Evolutionary conservation across 2,113 vertebrate genomes (phyloP).

Genomic region (Zapornia atra): DNA sequence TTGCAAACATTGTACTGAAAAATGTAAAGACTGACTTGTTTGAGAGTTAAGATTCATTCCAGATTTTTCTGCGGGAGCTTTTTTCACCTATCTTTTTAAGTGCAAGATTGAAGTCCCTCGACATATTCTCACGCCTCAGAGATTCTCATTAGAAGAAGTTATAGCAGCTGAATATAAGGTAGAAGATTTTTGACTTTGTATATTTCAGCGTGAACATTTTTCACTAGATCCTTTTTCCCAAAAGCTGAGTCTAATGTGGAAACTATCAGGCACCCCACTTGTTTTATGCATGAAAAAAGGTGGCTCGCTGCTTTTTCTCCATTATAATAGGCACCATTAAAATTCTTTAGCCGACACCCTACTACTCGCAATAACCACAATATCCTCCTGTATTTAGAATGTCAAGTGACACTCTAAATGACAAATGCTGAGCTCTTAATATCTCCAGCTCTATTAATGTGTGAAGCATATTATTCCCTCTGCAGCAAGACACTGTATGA

Average conservation of each 20-base stretch:
- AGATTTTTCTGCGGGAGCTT: background rate
- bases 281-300: background rate
- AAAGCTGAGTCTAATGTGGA: background rate
- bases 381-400: constrained; percentile 11
- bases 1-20: background rate
- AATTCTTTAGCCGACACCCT: background rate
- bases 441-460: background rate
- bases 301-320: background rate
- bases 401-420: background rate
- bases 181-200: background rate
- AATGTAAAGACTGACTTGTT: background rate
- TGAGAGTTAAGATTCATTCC: constrained; percentile 16
- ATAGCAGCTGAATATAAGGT: background rate
- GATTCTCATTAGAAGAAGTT: constrained; percentile 39
- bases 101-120: background rate
- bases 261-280: background rate
- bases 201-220: background rate
- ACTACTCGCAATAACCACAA: background rate
- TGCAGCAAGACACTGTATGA: background rate
- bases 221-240: background rate
- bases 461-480: background rate
- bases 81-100: constrained; percentile 34
- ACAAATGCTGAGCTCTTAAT: constrained; percentile 16
- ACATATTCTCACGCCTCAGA: background rate
- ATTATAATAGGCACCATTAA: background rate